Conservation (phyloP, 2,113 vertebrate species). For the Phyllopteryx taeniolatus region DNA sequence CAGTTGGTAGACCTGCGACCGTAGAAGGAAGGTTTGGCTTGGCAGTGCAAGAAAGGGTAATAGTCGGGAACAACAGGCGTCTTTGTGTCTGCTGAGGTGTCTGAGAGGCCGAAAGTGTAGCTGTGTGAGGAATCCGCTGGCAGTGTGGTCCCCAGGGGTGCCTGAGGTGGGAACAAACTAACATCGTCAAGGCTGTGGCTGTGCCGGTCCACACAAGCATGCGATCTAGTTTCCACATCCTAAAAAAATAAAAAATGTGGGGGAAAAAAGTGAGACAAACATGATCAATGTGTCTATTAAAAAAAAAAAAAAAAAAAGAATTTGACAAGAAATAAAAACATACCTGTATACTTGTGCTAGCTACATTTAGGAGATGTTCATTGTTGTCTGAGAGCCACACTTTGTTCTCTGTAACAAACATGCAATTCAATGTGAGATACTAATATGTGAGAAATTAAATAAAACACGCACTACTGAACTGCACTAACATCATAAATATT, state of each 20-base stretch:
- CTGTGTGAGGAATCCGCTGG: constrained; percentile 74
- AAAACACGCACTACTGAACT: background rate
- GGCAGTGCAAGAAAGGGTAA: constrained; percentile 65
- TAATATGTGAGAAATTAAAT: background rate
- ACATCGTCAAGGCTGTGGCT: constrained; percentile 79
- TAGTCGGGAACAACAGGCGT: constrained; percentile 54
- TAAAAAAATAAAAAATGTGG: constrained; percentile 24
- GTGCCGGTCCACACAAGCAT: constrained; percentile 62
- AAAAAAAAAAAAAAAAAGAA: background rate
- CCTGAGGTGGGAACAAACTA: constrained; percentile 57
- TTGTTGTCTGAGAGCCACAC: constrained; percentile 26
- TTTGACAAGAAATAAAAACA: constrained; percentile 5
- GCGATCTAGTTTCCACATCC: constrained; percentile 51
- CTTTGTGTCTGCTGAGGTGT: constrained; percentile 53
- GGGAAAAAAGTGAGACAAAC: background rate
- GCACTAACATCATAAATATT: constrained; percentile 4
- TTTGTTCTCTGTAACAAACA: constrained; percentile 56
- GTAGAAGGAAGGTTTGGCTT: constrained; percentile 75
- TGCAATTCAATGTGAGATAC: background rate
- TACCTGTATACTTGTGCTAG: constrained; percentile 74
- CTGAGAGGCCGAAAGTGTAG: constrained; percentile 75
- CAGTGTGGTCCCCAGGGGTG: constrained; percentile 49
- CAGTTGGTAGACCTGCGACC: constrained; percentile 78
- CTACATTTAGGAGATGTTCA: constrained; percentile 53
- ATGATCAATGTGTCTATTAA: background rate